Evolutionary conservation across 35 echinoderm and acorn worm genomes (phyloP).

Genomic region (Apostichopus parvimensis): DNA sequence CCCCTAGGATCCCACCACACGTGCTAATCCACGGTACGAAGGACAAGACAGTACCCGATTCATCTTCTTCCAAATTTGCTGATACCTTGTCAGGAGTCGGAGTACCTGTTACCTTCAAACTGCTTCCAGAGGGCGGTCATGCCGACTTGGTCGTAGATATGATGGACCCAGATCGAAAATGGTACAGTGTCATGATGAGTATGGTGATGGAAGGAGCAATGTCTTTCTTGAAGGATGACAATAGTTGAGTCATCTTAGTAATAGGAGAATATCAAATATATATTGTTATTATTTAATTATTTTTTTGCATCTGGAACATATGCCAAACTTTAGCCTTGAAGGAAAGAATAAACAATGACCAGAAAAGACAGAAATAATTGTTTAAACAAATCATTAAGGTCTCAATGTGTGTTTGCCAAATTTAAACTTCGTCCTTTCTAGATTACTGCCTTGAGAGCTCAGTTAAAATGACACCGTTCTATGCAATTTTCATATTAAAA

Average conservation of each 20-base stretch:
- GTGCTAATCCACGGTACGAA: constrained; percentile 67
- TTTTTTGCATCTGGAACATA: not conserved
- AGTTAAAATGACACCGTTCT: too few species aligned
- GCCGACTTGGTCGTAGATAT: constrained; percentile 64
- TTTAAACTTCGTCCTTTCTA: too few species aligned
- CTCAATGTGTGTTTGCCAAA: too few species aligned
- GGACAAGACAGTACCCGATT: constrained; percentile 47
- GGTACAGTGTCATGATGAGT: constrained; percentile 56
- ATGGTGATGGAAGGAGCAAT: constrained; percentile 29
- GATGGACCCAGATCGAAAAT: constrained; percentile 65
- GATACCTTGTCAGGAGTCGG: constrained; percentile 33
- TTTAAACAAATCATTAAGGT: too few species aligned
- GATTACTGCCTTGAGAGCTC: too few species aligned
- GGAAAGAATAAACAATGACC: too few species aligned
- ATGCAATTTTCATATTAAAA: too few species aligned
- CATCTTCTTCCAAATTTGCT: constrained; percentile 63
- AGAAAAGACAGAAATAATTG: too few species aligned
- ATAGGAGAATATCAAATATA: not conserved
- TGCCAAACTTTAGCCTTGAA: not conserved
- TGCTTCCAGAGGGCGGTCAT: constrained; percentile 69
- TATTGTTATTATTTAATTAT: not conserved
- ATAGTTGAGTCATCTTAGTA: not conserved
- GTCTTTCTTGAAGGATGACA: constrained; percentile 4
- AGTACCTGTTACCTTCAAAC: constrained; percentile 17
- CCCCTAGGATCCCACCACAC: constrained; percentile 67